These are phyloP conservation scores for Thereva nobilitata DNA, from an alignment of 2,888 invertebrate species.

Conservation along the genomic window DNA sequence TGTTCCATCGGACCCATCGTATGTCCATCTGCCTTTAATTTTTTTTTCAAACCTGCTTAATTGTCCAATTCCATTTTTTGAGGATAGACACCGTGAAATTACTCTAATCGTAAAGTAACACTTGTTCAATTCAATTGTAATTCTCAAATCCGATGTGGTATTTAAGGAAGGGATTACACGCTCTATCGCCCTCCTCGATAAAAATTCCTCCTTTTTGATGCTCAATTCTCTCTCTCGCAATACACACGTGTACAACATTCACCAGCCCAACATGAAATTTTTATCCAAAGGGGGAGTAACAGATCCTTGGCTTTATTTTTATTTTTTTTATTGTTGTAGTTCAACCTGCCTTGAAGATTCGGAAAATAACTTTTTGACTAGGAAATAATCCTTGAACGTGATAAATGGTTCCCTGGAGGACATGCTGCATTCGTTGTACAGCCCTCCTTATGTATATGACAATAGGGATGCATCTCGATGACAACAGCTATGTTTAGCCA, in stretches of 20 bases:
- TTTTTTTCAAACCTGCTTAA: too few species aligned
- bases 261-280: neutral
- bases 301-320: too few species aligned
- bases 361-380: constrained; percentile 36
- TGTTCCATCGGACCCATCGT: too few species aligned
- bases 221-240: neutral
- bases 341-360: neutral
- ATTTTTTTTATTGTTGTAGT: neutral
- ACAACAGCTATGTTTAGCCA: neutral
- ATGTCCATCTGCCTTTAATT: too few species aligned
- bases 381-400: constrained; percentile 47
- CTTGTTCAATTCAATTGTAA: constrained; percentile 13
- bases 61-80: neutral
- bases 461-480: constrained; percentile 4
- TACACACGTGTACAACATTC: constrained; percentile 26
- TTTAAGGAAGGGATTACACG: constrained; percentile 39
- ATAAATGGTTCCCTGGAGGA: constrained; percentile 57
- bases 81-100: constrained; percentile 34
- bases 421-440: neutral
- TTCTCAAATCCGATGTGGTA: constrained; percentile 30
- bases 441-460: neutral
- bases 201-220: neutral
- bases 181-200: constrained; percentile 21
- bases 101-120: constrained; percentile 19
- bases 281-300: constrained; percentile 6